Evolutionary conservation across 2,113 vertebrate species (phyloP), one percentile per base, ranked within the genome.

Genomic region (Nicator chloris): DNA sequence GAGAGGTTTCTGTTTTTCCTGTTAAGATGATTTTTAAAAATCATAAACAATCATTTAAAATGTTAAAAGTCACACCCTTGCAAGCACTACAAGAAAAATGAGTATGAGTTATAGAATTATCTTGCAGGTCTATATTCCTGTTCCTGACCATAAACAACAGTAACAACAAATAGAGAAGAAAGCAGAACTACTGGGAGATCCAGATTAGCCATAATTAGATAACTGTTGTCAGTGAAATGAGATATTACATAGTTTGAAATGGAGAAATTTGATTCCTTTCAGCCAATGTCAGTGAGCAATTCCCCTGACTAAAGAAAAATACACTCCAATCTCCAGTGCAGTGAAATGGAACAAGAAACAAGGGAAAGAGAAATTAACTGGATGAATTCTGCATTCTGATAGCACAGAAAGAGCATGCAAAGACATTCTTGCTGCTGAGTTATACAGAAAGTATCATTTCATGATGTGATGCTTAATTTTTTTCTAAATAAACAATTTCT

Each of bases 181-280:
- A 82, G 84, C 53, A 92, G 77, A 94, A 92, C 27, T 86, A 39
- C 54, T n/a, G 80, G 47, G 44, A 89, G 80, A 76, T 23, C 80
- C 69, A 86, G 69, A 92, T 84, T 91, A 93, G 86, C 83, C 83
- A 92, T 91, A 79, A 91, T 86, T 83, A 86, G 77, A 59, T 81
- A 86, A 37, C 60, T 88, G 77, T 47, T 94, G 81, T 23, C 83
- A 81, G 47, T 65, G 88, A 91, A 94, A 94, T 93, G 64, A 78
- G 83, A 68, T 92, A 93, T 71, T 60, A 39, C 68, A 19, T 23
- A 39, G 40, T 59, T 63, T 40, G 51, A 88, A 93, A 96, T 31
- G 18, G 53, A 92, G 80, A 92, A 88, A 95, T 86, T 54, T 49
- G 56, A 94, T 91, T 92, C 86, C 30, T 90, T 88, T 63, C 80